These are phyloP conservation scores for Chloroceryle amazona DNA, from an alignment of 2,797 vertebrate species.

Conservation along the genomic window DNA sequence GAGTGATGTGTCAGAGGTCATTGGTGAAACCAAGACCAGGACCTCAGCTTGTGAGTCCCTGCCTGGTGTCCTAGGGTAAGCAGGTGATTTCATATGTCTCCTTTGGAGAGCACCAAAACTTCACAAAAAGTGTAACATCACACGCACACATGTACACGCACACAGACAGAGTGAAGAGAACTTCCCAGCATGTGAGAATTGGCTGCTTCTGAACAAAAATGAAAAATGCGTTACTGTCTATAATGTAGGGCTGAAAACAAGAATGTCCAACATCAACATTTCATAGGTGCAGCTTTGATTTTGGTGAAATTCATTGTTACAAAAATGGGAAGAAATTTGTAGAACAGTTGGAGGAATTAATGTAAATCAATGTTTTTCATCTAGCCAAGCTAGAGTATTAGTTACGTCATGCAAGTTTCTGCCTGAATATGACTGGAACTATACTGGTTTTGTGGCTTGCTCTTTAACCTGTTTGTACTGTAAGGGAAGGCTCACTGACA, in stretches of 20 bases:
- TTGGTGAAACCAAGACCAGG: neutral
- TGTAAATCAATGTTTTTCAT: neutral
- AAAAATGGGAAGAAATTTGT: neutral
- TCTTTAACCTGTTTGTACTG: neutral
- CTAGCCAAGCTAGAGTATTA: neutral
- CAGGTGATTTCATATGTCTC: neutral
- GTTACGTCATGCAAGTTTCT: neutral
- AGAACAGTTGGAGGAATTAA: neutral
- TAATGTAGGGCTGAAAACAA: neutral
- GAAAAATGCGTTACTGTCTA: neutral
- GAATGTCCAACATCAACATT: neutral
- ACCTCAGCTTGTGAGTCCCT: neutral
- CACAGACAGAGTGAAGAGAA: neutral
- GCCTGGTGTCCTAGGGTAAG: neutral
- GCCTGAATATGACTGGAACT: neutral
- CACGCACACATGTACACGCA: too few species aligned
- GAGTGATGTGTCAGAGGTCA: neutral
- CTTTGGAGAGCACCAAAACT: neutral
- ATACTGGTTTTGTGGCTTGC: neutral
- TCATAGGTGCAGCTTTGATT: neutral
- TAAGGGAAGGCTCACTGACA: neutral
- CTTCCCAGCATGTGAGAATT: neutral
- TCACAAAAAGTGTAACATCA: neutral
- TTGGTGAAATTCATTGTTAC: neutral
- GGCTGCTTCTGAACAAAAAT: neutral